Evolutionary conservation across 2,797 vertebrate species (phyloP), one percentile per base, ranked within the genome.

Genomic region (Pterois miles): DNA sequence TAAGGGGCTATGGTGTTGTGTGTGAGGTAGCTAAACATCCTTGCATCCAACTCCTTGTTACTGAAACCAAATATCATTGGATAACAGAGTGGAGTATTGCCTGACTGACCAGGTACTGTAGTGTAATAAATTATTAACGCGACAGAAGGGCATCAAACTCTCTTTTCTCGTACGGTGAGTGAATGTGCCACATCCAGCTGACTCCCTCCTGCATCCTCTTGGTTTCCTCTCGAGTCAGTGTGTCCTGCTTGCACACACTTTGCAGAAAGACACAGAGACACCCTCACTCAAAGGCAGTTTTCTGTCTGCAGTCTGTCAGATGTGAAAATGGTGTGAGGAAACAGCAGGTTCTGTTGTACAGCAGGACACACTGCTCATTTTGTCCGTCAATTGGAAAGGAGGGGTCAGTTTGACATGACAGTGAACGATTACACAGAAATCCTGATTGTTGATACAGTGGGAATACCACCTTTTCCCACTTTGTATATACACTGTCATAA

Each of bases 91-190:
- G 63, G n/a, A 59, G 57, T 23, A 31, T 27, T 69, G 31, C 74
- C 59, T 56, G 20, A 31, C 46, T 80, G 81, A 82, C 48, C 38
- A 40, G 18, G 78, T 29, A 65, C 33, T 60, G 77, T 40, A 76
- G 59, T 22, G 43, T 57, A 20, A 80, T 81, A 2, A 29, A 86
- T 74, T 64, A 85, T 82, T 85, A 67, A 88, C 31, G 53, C 36
- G 40, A 80, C 76, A 78, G 70, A 12, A 65, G 36, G 36, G 18
- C 56, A 50, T 70, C 53, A 58, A 27, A 43, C 57, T 50, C 20
- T 52, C 68, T 33, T 48, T 50, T 43, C 53, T 52, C 27, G 8
- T 53, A 33, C 7, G 9, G 29, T 36, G 68, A 27, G 23, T 40
- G 58, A 60, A 50, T 48, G 43, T 52, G 68, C 14, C 57, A 14